Conservation (phyloP, 1,140 invertebrate genomes). For the Eupristina koningsbergeri region DNA sequence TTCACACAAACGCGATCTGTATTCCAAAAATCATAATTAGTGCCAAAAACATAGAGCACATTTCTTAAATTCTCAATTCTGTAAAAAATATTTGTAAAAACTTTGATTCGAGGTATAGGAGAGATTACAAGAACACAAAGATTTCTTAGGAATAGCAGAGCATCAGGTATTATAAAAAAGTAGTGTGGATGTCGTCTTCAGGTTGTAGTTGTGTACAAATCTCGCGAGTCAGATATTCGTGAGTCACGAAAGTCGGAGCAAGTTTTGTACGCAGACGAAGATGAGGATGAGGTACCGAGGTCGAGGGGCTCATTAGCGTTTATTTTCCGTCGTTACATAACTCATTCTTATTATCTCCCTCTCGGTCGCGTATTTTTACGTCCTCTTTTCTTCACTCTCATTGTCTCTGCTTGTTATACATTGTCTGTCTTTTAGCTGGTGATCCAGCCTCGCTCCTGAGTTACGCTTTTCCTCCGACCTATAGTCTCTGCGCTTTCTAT, state of each 20-base stretch:
- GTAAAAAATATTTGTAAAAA: no score
- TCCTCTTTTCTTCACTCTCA: slow-evolving; percentile 34
- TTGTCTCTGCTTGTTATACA: slow-evolving; percentile 21
- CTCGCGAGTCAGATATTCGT: background rate
- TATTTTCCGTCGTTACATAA: slow-evolving; percentile 73
- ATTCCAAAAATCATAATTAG: no score
- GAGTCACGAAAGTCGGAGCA: slow-evolving; percentile 6
- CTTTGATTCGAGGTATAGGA: no score
- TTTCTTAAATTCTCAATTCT: no score
- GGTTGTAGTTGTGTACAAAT: background rate
- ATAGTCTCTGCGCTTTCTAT: slow-evolving; percentile 9
- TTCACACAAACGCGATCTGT: no score
- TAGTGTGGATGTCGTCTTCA: slow-evolving; percentile 1
- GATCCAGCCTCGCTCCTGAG: background rate
- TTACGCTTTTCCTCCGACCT: background rate
- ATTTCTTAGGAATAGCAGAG: background rate
- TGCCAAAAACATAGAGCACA: no score
- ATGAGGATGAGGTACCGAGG: slow-evolving; percentile 53
- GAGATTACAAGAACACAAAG: no score
- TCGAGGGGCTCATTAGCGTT: slow-evolving; percentile 71
- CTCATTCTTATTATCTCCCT: slow-evolving; percentile 54
- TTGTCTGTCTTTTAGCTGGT: slow-evolving; percentile 38
- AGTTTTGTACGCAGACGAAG: slow-evolving; percentile 23
- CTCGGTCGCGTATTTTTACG: slow-evolving; percentile 32
- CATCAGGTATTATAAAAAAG: slow-evolving; percentile 23